A percentile compares a stretch with the other conserved stretches of the same genome.
Evolutionary conservation across 2,888 invertebrate species (phyloP).

Genomic region (Drosophila testacea): DNA sequence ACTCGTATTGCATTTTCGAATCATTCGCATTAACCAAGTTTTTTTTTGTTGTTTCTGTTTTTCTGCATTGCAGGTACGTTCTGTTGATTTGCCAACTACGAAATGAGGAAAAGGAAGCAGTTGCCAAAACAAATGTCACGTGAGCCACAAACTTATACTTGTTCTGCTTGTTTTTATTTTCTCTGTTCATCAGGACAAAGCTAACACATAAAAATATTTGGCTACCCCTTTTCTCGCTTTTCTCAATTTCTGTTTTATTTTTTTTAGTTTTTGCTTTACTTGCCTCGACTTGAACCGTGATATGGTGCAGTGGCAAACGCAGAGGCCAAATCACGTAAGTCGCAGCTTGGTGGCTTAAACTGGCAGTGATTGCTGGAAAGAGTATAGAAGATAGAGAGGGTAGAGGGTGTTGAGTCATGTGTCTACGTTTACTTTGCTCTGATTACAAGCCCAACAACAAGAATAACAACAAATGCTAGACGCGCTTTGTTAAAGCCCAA

Average conservation of each 20-base stretch:
- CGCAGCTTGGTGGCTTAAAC: slow-evolving; percentile 22
- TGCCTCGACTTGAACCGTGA: slow-evolving; percentile 46
- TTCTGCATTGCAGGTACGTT: slow-evolving; percentile 67
- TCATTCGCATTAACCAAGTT: background rate
- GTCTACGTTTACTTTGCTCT: slow-evolving; percentile 70
- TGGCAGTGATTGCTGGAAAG: background rate
- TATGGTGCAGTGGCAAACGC: slow-evolving; percentile 48
- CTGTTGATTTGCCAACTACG: slow-evolving; percentile 52
- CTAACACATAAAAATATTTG: slow-evolving; percentile 36
- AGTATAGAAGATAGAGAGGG: background rate
- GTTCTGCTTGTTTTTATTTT: slow-evolving; percentile 11
- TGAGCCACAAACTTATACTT: slow-evolving; percentile 56
- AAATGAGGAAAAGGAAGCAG: slow-evolving; percentile 36
- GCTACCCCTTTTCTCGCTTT: slow-evolving; percentile 16
- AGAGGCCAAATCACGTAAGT: slow-evolving; percentile 69
- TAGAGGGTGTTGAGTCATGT: slow-evolving; percentile 36
- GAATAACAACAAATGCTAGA: slow-evolving; percentile 41
- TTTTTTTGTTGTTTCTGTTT: background rate
- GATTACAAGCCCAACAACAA: slow-evolving; percentile 68
- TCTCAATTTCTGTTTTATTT: slow-evolving; percentile 9
- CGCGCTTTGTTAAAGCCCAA: slow-evolving; percentile 67
- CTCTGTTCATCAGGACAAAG: slow-evolving; percentile 41
- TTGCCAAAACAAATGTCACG: slow-evolving; percentile 74
- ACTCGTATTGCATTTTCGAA: background rate
- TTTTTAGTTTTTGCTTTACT: slow-evolving; percentile 25